Evolutionary conservation across 2,113 vertebrate genomes (phyloP).

Genomic region (Cyanoramphus novaezelandiae): DNA sequence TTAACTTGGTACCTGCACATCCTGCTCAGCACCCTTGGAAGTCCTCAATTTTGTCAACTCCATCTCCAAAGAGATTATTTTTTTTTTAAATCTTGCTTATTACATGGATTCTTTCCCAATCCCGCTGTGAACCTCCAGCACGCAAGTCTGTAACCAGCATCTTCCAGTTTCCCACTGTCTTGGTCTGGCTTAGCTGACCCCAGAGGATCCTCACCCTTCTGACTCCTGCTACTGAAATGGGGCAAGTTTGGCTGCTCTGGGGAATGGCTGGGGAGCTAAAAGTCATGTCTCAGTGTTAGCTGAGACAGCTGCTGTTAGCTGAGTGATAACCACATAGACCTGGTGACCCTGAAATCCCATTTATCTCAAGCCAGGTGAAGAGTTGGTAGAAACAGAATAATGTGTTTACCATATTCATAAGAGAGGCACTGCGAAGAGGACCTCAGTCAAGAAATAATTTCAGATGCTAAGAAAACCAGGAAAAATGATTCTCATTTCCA

Average conservation of each 20-base stretch:
- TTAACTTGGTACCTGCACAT: fast-evolving
- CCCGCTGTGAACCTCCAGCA: not conserved
- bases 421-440: not conserved
- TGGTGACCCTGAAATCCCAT: not conserved
- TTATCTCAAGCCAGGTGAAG: not conserved
- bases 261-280: not conserved
- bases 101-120: not conserved
- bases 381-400: not conserved
- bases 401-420: not conserved
- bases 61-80: not conserved
- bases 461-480: not conserved
- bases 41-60: not conserved
- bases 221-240: fast-evolving
- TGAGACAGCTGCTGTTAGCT: not conserved
- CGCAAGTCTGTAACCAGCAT: not conserved
- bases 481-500: not conserved
- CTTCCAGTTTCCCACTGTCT: not conserved
- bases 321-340: not conserved
- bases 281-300: not conserved
- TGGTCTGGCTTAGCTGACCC: fast-evolving
- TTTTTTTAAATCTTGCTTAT: not conserved
- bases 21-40: not conserved
- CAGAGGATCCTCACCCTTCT: not conserved
- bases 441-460: not conserved
- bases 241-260: not conserved